phyloP scores from a whole-genome alignment of 1,140 invertebrate genomes.

The Rhyzopertha dominica region DNA sequence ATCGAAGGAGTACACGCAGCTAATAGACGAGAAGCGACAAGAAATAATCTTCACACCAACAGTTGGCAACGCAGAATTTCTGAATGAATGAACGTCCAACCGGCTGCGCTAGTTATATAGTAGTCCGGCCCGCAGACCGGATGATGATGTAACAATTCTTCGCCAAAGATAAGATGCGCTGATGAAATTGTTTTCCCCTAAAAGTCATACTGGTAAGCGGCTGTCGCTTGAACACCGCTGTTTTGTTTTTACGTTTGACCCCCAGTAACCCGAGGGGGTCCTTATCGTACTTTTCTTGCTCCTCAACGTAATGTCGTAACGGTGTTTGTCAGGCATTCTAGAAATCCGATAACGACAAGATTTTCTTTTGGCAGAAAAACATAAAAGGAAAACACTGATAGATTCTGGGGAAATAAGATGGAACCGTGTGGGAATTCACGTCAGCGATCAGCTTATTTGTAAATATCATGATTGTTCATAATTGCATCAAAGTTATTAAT shows the following conservation, averaged over 20 bases:
- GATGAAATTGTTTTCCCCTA: slow-evolving; percentile 18
- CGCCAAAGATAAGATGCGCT: slow-evolving; percentile 15
- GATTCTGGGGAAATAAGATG: too few species aligned
- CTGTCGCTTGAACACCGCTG: slow-evolving; percentile 3
- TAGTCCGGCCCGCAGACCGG: slow-evolving; percentile 4
- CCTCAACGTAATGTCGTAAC: too few species aligned
- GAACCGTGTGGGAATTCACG: too few species aligned
- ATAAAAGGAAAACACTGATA: too few species aligned
- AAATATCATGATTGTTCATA: too few species aligned
- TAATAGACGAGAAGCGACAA: background rate
- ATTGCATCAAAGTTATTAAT: too few species aligned
- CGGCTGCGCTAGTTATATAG: slow-evolving; percentile 12
- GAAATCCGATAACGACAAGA: too few species aligned
- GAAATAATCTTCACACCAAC: too few species aligned
- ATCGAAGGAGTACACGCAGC: slow-evolving; percentile 1
- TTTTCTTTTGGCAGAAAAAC: too few species aligned
- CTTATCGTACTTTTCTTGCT: background rate
- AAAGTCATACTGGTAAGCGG: slow-evolving; percentile 12
- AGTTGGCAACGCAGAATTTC: slow-evolving; percentile 6
- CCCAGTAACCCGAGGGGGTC: background rate
- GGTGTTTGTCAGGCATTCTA: too few species aligned
- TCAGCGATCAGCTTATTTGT: too few species aligned
- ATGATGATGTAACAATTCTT: slow-evolving; percentile 19
- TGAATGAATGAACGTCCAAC: slow-evolving; percentile 11
- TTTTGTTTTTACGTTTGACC: slow-evolving; percentile 6